Base-by-base conservation (phyloP, 2,888 invertebrate species). In the Sarcophaga rosellei region DNA sequence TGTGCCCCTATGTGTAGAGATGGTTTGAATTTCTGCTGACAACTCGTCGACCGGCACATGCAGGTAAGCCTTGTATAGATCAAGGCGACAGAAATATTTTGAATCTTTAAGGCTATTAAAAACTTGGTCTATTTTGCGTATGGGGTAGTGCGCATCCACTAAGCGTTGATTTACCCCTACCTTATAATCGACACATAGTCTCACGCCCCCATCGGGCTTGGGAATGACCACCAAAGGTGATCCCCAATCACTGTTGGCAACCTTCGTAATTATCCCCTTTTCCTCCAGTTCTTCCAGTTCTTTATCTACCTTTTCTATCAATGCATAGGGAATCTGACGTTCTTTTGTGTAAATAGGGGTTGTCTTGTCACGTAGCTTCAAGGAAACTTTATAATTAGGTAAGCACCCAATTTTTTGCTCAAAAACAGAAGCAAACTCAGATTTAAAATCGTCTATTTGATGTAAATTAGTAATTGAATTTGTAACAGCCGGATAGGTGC, bases 181-280 rank as follows among this genome's bases (percentile, higher is more conserved):
- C n/a, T n/a, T n/a, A n/a, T n/a, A n/a, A n/a, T n/a, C n/a, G n/a
- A n/a, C n/a, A n/a, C n/a, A n/a, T n/a, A n/a, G n/a, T n/a, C n/a
- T n/a, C n/a, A n/a, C n/a, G n/a, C n/a, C n/a, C n/a, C n/a, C n/a
- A n/a, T n/a, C n/a, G n/a, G n/a, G n/a, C n/a, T n/a, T n/a, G n/a
- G n/a, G n/a, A n/a, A n/a, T n/a, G n/a, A n/a, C n/a, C n/a, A n/a
- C n/a, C n/a, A 23, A 23, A 23, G 23, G 23, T 23, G 23, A 23
- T 74, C 21, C 20, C 61, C 80, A 15, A 73, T 44, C 15, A 86
- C 72, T 69, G 77, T n/a, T 80, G 53, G 59, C 83, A 79, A 3
- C 78, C 75, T 23, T 84, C 86, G 53, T 23, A 23, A 23, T 23
- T 1, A 23, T 23, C 23, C 23, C 23, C 1, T 23, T 23, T 23